Percentiles rank a stretch among this genome's conserved stretches.
These are phyloP conservation scores for Pogonomyrmex californicus DNA, from an alignment of 1,140 invertebrate genomes.

Conservation along the genomic window DNA sequence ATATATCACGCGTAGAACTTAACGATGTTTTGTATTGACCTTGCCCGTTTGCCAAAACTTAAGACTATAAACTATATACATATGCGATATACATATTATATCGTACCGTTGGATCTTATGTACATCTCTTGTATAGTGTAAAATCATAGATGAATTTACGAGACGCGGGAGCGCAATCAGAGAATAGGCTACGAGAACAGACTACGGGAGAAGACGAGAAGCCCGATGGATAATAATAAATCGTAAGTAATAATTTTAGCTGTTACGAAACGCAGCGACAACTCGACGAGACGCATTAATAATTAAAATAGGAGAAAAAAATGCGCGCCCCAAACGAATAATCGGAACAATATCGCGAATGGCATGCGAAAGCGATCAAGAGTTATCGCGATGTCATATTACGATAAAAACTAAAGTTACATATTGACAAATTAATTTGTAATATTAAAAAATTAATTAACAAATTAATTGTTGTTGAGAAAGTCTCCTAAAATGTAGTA, in stretches of 20 bases:
- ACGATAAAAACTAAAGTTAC: slow-evolving; percentile 25
- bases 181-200: slow-evolving; percentile 29
- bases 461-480: background rate
- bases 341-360: slow-evolving; percentile 10
- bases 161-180: slow-evolving; percentile 62
- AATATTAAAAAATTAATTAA: too few relatives aligned
- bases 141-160: slow-evolving; percentile 72
- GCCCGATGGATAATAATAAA: slow-evolving; percentile 58
- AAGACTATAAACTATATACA: slow-evolving; percentile 74
- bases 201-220: background rate
- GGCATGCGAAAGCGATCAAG: slow-evolving; percentile 14
- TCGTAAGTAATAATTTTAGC: slow-evolving; percentile 56
- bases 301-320: slow-evolving; percentile 39
- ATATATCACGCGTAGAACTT: slow-evolving; percentile 66
- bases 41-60: slow-evolving; percentile 80
- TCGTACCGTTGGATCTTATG: slow-evolving; percentile 77
- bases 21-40: slow-evolving; percentile 78
- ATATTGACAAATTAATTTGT: background rate
- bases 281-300: slow-evolving; percentile 42
- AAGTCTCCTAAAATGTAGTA: background rate
- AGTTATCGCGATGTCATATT: slow-evolving; percentile 32
- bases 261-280: slow-evolving; percentile 31
- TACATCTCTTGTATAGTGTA: slow-evolving; percentile 81
- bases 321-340: slow-evolving; percentile 25
- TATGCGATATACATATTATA: slow-evolving; percentile 76